Base-by-base conservation (phyloP, 2,797 vertebrate species). In the Orientallactaga sibirica region DNA sequence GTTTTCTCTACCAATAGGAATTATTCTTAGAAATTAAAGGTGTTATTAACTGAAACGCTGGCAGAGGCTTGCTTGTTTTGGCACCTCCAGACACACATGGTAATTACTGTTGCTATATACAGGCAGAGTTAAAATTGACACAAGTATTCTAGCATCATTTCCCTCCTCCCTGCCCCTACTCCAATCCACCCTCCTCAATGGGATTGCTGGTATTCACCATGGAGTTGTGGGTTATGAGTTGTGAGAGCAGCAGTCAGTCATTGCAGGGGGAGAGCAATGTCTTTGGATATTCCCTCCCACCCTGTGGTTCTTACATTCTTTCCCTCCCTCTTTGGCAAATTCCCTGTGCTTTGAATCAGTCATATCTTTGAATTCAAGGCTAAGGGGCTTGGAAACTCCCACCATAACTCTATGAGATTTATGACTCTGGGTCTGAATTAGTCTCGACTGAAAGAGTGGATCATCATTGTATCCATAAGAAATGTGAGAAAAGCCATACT, bases 21-120 rank as follows among this genome's bases (percentile, higher is more conserved):
- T 93, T 95, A 96, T 94, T 58, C 52, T 19, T 19, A 67, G 94
- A 93, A 97, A 94, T 96, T 85, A 88, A 91, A 94, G 92, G 93
- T 96, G 82, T 83, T 93, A 83, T 94, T 96, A 96, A 67, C 90
- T 87, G 83, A 80, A 91, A 90, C 71, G 84, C 76, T 90, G 85
- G 82, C 62, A 95, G 55, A 87, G 25, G 29, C 61, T 93, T 67
- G 14, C 95, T 91, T 91, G 85, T 86, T 92, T 87, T 84, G 84
- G 67, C 33, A 43, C 58, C 95, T 43, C 33, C 55, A 19, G 66
- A 41, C 90, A 88, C 76, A 95, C 92, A 84, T 71, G 76, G 25
- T 94, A 95, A 94, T 96, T 96, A 93, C 41, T 10, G 61, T 85
- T 94, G 86, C 93, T 97, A 76, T 85, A 94, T 80, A 86, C 70